Percentiles rank a stretch among this genome's conserved stretches.
Evolutionary conservation across 2,888 invertebrate species (phyloP).

Genomic region (Drosophila paramelanica): DNA sequence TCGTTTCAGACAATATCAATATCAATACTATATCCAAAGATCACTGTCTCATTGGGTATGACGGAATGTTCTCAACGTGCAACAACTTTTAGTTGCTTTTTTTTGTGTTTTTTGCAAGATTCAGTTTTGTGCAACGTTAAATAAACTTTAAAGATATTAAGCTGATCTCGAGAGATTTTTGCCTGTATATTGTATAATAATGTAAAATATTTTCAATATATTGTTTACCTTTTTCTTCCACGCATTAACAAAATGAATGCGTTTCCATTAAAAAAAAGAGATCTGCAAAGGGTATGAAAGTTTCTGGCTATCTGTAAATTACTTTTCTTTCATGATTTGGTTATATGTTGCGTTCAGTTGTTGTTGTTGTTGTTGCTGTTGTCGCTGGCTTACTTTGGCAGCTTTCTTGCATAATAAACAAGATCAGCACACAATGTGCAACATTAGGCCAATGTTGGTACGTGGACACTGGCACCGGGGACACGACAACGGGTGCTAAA

Average conservation of each 20-base stretch:
- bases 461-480: constrained; percentile 71
- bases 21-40: background rate
- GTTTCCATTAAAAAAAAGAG: background rate
- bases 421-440: constrained; percentile 81
- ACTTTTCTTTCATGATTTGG: constrained; percentile 25
- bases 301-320: constrained; percentile 4
- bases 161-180: too few relatives aligned
- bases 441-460: constrained; percentile 79
- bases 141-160: too few relatives aligned
- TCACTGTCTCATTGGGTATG: background rate
- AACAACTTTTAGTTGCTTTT: too few relatives aligned
- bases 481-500: constrained; percentile 75
- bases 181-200: too few relatives aligned
- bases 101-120: too few relatives aligned
- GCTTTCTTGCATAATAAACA: constrained; percentile 81
- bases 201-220: too few relatives aligned
- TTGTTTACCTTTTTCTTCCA: too few relatives aligned
- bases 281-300: constrained; percentile 7
- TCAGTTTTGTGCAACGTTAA: too few relatives aligned
- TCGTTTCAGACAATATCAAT: background rate
- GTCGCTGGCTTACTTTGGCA: constrained; percentile 70
- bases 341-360: constrained; percentile 18
- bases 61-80: too few relatives aligned
- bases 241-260: too few relatives aligned
- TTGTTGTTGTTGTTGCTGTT: constrained; percentile 29